Evolutionary conservation across 2,888 invertebrate genomes (phyloP).

Genomic region (Tenthredo scrophulariae): DNA sequence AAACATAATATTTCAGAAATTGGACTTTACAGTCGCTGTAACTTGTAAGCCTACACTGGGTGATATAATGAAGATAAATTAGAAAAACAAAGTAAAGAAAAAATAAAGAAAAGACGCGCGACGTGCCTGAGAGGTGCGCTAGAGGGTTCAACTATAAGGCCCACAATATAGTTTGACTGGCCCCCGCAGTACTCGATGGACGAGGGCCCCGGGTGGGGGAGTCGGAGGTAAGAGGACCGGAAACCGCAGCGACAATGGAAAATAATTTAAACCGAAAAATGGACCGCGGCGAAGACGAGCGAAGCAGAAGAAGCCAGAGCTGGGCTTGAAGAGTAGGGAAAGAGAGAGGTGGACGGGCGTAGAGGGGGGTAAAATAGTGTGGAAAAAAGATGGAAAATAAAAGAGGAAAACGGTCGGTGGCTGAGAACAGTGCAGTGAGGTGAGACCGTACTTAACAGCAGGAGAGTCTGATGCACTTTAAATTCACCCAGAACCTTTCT

Average conservation of each 20-base stretch:
- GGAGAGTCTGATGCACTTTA: conserved; percentile 51
- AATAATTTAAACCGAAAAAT: conserved; percentile 54
- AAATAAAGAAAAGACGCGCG: conserved; percentile 43
- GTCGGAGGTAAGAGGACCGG: conserved; percentile 44
- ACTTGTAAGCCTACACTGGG: conserved; percentile 13
- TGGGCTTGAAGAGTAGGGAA: conserved; percentile 1
- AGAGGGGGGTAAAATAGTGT: conserved; percentile 35
- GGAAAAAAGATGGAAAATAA: conserved; percentile 45
- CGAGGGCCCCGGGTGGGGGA: conserved; percentile 15
- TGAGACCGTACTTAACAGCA: conserved; percentile 52
- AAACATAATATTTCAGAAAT: conserved; percentile 18
- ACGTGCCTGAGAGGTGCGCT: conserved; percentile 43
- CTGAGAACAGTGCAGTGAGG: conserved; percentile 53
- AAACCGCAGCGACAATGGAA: conserved; percentile 53
- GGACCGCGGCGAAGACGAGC: conserved; percentile 52
- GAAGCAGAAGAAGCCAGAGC: conserved; percentile 34
- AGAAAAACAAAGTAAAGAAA: not conserved
- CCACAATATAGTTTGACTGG: conserved; percentile 45
- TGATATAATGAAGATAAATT: conserved; percentile 50
- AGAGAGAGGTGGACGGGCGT: conserved; percentile 18
- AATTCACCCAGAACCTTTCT: conserved; percentile 45
- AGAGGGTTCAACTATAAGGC: conserved; percentile 42
- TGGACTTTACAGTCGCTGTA: not conserved
- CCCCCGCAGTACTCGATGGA: conserved; percentile 42
- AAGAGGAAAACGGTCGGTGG: conserved; percentile 49